Evolutionary conservation across 2,797 vertebrate species (phyloP), one percentile per base, ranked within the genome.

Genomic region (Silurus lanzhouensis): DNA sequence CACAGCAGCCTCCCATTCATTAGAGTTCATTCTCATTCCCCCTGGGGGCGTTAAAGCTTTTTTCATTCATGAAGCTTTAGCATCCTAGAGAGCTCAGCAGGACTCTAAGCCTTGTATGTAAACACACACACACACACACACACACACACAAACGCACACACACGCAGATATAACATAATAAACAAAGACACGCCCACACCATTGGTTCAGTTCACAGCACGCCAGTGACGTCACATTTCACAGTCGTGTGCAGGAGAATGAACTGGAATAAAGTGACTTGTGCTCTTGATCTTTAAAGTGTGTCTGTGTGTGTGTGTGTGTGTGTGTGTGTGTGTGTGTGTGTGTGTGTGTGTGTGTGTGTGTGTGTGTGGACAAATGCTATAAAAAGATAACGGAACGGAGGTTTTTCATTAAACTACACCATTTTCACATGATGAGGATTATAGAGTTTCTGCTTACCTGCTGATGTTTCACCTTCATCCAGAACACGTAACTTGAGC

Each of bases 1-100:
- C 91, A 74, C 91, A 44, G 22, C n/a, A 48, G 68, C 15, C 52
- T 76, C 86, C 90, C 92, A 94, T 95, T 95, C 94, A 95, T 88
- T 91, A 88, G 92, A 92, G 92, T 95, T 93, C 93, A 95, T 95
- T 94, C 93, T 93, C 91, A 88, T 92, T 95, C 93, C 93, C 93
- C 93, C 93, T 92, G 92, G 66, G 93, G 93, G 90, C 86, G 91
- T 93, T 92, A 91, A 93, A 92, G 91, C 7, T 91, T 93, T 89
- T 89, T 92, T 91, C 85, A 66, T 81, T 79, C 88, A 88, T 91
- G 87, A 90, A 87, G 94, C 86, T 48, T 75, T 91, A 93, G 94
- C 92, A 88, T 64, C 70, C 89, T 31, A 85, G 85, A 68, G 90
- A 90, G 90, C 91, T 90, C 92, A 84, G 93, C 91, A 52, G 66